Evolutionary conservation across 2,113 vertebrate genomes (phyloP).

Genomic region (Perognathus longimembris): DNA sequence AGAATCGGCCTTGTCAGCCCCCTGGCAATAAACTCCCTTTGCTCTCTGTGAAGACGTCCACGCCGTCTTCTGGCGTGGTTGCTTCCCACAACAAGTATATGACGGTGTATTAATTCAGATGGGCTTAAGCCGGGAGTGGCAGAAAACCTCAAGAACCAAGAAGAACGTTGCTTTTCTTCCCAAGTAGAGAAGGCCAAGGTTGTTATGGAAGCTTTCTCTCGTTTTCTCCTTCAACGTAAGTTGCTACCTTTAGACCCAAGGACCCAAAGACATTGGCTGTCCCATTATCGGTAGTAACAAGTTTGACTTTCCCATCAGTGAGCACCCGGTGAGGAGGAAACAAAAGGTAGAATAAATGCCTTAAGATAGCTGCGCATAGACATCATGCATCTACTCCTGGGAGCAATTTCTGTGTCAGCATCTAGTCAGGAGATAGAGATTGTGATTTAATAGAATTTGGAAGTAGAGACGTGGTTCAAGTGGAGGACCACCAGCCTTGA

Average conservation of each 20-base stretch:
- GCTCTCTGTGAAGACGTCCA: too few relatives aligned
- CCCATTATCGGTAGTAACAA: neutral
- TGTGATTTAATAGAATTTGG: neutral
- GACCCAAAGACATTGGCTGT: neutral
- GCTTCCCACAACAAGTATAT: neutral
- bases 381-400: too few relatives aligned
- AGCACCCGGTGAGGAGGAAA: neutral
- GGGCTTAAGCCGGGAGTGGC: neutral
- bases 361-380: neutral
- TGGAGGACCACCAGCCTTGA: too few relatives aligned
- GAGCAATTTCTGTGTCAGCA: conserved; percentile 1
- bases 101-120: neutral
- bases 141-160: conserved; percentile 8
- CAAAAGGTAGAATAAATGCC: neutral
- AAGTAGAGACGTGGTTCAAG: too few relatives aligned
- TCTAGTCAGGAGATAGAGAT: neutral
- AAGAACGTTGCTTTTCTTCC: neutral
- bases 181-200: neutral
- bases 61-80: too few relatives aligned
- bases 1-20: too few relatives aligned
- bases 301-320: neutral
- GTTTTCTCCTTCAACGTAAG: neutral
- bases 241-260: neutral
- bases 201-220: neutral
- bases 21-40: too few relatives aligned